Evolutionary conservation across 2,113 vertebrate species (phyloP).

Genomic region (Sorex araneus): DNA sequence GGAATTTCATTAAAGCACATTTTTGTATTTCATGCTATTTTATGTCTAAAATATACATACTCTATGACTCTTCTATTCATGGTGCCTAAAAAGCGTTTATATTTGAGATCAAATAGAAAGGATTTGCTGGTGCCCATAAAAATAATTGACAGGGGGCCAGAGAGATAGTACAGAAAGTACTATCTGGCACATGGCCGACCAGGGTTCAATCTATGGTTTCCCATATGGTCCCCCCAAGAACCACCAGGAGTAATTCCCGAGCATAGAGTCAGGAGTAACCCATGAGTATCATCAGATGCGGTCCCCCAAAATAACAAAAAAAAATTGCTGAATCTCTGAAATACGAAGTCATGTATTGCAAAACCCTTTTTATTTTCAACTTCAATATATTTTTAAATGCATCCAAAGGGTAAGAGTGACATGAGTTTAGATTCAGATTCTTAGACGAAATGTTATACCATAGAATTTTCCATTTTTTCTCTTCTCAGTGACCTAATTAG

Average conservation of each 20-base stretch:
- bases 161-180: background rate
- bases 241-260: no score
- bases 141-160: background rate
- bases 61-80: slow-evolving; percentile 6
- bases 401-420: background rate
- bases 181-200: background rate
- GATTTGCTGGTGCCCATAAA: slow-evolving; percentile 19
- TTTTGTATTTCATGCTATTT: background rate
- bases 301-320: background rate
- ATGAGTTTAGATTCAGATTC: background rate
- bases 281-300: no score
- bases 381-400: slow-evolving; percentile 22
- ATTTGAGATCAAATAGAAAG: slow-evolving; percentile 1
- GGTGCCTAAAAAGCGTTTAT: background rate
- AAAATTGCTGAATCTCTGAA: slow-evolving; percentile 23
- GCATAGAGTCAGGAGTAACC: no score
- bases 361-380: slow-evolving; percentile 44
- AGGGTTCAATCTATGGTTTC: background rate
- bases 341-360: background rate
- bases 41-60: background rate
- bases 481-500: slow-evolving; percentile 3
- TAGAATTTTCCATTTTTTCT: background rate
- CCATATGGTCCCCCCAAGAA: no score
- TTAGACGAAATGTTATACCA: background rate
- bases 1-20: slow-evolving; percentile 51